phyloP scores from a whole-genome alignment of 2,888 invertebrate species.

The Morinoia aosen region DNA sequence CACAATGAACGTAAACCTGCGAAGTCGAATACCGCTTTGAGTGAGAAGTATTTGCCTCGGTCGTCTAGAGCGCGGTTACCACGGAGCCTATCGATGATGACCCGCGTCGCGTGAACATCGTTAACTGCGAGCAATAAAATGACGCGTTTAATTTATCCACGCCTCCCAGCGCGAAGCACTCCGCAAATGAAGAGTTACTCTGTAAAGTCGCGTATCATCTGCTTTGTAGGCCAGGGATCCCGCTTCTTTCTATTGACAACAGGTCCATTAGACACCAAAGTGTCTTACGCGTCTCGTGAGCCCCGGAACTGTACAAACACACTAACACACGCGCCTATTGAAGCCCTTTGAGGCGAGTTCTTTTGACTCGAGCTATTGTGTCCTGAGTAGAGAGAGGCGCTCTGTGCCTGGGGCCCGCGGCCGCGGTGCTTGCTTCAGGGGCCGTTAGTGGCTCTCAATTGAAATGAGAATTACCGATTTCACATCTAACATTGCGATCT shows the following conservation, averaged over 20 bases:
- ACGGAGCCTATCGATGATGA: neutral
- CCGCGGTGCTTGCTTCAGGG: neutral
- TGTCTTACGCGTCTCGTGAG: neutral
- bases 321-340: conserved; percentile 30
- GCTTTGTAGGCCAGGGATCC: conserved; percentile 1
- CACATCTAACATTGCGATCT: neutral
- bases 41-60: too few species aligned
- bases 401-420: neutral
- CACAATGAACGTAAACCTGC: too few species aligned
- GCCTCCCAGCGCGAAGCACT: neutral
- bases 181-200: neutral
- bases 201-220: neutral
- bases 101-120: neutral
- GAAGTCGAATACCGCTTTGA: too few species aligned
- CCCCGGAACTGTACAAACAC: conserved; percentile 29
- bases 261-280: conserved; percentile 33
- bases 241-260: conserved; percentile 1
- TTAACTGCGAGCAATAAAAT: neutral
- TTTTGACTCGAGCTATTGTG: conserved; percentile 14
- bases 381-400: neutral
- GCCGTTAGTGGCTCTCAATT: neutral
- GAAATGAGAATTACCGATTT: neutral
- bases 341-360: conserved; percentile 4
- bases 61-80: too few species aligned
- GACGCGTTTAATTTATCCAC: neutral